phyloP scores from a whole-genome alignment of 2,113 vertebrate genomes.

The Myrmophylax atrothorax region DNA sequence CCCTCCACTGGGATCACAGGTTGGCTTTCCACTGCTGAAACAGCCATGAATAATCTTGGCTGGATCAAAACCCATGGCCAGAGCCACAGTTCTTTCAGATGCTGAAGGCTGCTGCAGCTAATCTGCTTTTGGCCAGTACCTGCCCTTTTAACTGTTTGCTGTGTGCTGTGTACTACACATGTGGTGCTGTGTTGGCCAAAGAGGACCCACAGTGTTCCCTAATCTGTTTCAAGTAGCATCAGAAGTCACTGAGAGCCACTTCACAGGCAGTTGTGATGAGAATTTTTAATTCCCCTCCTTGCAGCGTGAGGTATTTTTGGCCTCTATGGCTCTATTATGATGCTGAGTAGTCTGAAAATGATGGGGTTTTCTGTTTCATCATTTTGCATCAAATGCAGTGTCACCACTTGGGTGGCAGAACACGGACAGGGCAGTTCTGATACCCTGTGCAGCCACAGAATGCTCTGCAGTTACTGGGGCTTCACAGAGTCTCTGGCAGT shows the following conservation, averaged over 20 bases:
- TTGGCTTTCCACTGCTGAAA: neutral
- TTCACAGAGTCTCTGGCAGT: neutral
- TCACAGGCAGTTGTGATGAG: neutral
- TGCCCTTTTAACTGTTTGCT: neutral
- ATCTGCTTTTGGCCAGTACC: neutral
- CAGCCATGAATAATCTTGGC: neutral
- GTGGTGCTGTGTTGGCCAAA: neutral
- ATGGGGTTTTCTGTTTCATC: neutral
- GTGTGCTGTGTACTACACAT: rapidly evolving
- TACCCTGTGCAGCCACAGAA: neutral
- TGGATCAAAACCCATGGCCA: neutral
- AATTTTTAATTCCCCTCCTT: neutral
- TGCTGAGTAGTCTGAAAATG: neutral
- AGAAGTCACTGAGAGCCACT: neutral
- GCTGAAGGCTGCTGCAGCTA: neutral
- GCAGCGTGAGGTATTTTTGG: neutral
- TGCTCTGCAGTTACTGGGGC: neutral
- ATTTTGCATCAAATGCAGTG: neutral
- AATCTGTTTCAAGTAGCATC: rapidly evolving
- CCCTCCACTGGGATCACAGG: neutral
- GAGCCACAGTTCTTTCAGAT: neutral
- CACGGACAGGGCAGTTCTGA: neutral
- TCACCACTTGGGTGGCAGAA: neutral
- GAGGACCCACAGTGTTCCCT: neutral
- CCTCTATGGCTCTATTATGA: neutral